Base-by-base conservation (phyloP, 2,113 vertebrate genomes). In the Turnix velox region DNA sequence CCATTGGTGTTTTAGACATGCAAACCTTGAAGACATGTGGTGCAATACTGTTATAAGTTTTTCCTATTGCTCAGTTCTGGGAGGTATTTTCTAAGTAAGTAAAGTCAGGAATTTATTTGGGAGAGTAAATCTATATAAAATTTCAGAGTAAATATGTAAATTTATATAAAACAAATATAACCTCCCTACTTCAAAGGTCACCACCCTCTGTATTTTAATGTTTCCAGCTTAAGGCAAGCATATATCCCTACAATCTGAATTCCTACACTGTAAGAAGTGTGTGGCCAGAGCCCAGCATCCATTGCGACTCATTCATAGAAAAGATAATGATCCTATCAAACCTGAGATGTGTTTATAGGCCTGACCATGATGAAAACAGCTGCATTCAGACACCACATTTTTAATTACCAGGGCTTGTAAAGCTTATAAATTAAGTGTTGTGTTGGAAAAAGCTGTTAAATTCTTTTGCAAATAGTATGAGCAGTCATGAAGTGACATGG, bases 1-100 rank as follows among this genome's bases (percentile, higher is more conserved):
- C 48, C 31, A 17, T 37, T 2, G 0, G 14, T 0, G 0, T 57
- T 72, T 67, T 30, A 30, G 61, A 37, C 0, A 0, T 18, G 14
- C 28, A 8, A 24, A 66, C 17, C 67, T 46, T 54, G 37, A 61
- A 80, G 46, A 40, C 27, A 3, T 2, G 7, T 20, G 3, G 28
- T 59, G 7, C 48, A 24, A 28, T 68, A 7, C 28, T 93, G 37
- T n/a, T 57, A 4, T 31, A 19, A 15, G 7, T 6, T 76, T 85
- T 80, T 76, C 6, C 49, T 90, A 2, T 31, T 0, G 0, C 10
- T 81, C 2, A 0, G 3, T 62, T 72, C 40, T 51, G 45, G 8
- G 54, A n/a, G 18, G 17, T 39, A 17, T 61, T 93, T 33, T 46
- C 20, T 46, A n/a, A 75, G 5, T 20, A 52, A 30, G 10, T 39